These are phyloP conservation scores for Alligator sinensis DNA, from an alignment of 2,113 vertebrate species.

Conservation along the genomic window DNA sequence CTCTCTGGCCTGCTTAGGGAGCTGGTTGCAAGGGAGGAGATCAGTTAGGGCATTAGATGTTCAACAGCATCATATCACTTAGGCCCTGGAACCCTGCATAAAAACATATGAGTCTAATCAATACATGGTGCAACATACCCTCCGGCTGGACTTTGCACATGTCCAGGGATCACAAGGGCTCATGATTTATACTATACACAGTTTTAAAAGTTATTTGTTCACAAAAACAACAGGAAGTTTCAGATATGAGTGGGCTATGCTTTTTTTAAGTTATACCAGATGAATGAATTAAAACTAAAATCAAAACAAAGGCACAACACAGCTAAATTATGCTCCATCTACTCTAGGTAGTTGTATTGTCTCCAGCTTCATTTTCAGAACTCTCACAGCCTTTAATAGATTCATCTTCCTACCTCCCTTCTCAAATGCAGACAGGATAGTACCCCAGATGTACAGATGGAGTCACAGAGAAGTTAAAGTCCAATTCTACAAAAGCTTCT, in stretches of 20 bases:
- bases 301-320: accelerated
- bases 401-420: too few species aligned
- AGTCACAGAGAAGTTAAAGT: background rate
- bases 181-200: background rate
- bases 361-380: background rate
- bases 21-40: slow-evolving; percentile 4
- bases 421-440: background rate
- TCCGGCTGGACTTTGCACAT: background rate
- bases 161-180: background rate
- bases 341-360: too few species aligned
- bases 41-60: too few species aligned
- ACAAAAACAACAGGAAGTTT: background rate
- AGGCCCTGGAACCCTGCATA: accelerated
- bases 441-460: background rate
- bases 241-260: accelerated
- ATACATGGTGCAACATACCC: background rate
- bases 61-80: too few species aligned
- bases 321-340: background rate
- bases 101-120: background rate
- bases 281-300: background rate
- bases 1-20: slow-evolving; percentile 16
- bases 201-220: background rate
- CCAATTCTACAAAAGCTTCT: background rate
- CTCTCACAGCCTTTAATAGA: accelerated
- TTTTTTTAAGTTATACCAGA: background rate